Percentiles rank a stretch among this genome's conserved stretches.
Conservation (phyloP, 2,888 invertebrate genomes). For the Branchipolynoe longqiensis region DNA sequence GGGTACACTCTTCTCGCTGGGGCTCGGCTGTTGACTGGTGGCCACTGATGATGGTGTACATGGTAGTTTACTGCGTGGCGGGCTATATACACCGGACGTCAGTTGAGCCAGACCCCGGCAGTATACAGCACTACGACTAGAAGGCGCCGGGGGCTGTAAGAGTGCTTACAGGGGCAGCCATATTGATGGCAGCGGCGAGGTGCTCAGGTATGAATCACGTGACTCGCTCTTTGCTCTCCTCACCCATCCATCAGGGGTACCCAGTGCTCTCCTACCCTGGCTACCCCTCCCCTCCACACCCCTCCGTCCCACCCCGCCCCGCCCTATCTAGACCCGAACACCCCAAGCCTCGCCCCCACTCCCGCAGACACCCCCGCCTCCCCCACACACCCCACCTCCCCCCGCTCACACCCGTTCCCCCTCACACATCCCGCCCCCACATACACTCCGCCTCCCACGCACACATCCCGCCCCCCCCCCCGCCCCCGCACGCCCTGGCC, state of each 20-base stretch:
- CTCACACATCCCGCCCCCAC: neutral
- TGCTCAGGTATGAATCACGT: slow-evolving; percentile 12
- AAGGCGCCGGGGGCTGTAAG: too few relatives aligned
- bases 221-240: slow-evolving; percentile 41
- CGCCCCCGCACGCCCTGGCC: too few relatives aligned
- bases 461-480: neutral
- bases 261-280: neutral
- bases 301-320: neutral
- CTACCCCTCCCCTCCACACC: neutral
- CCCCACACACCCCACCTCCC: neutral
- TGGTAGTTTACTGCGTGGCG: too few relatives aligned
- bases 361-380: neutral
- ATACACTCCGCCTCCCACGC: neutral
- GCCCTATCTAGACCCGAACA: neutral
- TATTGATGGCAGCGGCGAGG: slow-evolving; percentile 19
- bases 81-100: too few relatives aligned
- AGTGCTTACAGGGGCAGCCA: too few relatives aligned
- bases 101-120: too few relatives aligned
- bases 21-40: too few relatives aligned
- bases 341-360: neutral
- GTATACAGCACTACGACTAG: too few relatives aligned
- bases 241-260: slow-evolving; percentile 26
- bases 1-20: too few relatives aligned
- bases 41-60: too few relatives aligned
- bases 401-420: neutral